These are phyloP conservation scores for Digitonthophagus gazella DNA, from an alignment of 2,888 invertebrate species.

Conservation along the genomic window DNA sequence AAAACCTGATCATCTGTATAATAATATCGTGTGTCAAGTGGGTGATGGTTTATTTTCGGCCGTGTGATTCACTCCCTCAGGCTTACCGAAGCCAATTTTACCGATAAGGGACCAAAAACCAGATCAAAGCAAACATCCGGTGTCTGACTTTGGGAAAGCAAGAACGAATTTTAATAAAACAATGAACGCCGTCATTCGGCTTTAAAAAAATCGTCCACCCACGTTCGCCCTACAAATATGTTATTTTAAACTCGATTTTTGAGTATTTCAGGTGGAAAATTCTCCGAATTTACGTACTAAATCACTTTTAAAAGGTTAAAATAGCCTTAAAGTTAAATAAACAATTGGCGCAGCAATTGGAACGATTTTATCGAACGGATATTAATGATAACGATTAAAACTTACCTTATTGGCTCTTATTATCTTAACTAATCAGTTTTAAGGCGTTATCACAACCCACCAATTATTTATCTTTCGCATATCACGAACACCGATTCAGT, in stretches of 20 bases:
- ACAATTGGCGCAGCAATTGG: neutral
- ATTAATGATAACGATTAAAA: neutral
- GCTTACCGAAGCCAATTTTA: neutral
- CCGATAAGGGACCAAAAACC: neutral
- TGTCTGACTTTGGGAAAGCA: neutral
- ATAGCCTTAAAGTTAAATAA: neutral
- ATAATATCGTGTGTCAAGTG: constrained; percentile 13
- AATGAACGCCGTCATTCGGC: neutral
- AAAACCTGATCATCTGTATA: neutral
- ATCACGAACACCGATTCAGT: neutral
- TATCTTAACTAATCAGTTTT: neutral
- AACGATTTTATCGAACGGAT: neutral
- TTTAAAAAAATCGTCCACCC: neutral
- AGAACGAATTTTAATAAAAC: neutral
- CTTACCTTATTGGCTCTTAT: neutral
- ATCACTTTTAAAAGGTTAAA: neutral
- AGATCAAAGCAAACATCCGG: neutral
- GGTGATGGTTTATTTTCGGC: constrained; percentile 13
- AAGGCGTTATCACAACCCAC: neutral
- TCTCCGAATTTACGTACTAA: neutral
- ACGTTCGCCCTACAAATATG: neutral
- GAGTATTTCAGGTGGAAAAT: neutral
- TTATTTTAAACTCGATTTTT: neutral
- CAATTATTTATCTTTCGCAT: neutral
- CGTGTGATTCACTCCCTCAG: constrained; percentile 11